Evolutionary conservation across 2,888 invertebrate genomes (phyloP).

Genomic region (Tyria jacobaeae): DNA sequence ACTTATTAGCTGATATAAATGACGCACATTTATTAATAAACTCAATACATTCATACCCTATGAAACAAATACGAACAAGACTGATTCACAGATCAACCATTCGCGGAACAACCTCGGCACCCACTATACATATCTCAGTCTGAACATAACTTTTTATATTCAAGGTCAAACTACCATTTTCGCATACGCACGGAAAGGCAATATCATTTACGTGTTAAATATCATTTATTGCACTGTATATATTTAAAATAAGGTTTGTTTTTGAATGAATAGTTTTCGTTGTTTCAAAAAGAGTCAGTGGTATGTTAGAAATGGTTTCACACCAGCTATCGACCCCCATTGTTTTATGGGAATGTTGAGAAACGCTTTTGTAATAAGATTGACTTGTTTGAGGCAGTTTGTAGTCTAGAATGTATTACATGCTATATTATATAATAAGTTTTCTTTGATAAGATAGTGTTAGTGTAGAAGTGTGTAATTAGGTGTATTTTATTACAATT

Average conservation of each 20-base stretch:
- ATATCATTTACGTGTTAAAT: conserved; percentile 4
- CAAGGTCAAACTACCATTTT: conserved; percentile 41
- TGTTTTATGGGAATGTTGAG: conserved; percentile 49
- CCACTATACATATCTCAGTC: conserved; percentile 46
- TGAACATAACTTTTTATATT: conserved; percentile 40
- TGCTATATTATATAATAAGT: conserved; percentile 32
- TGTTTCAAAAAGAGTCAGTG: conserved; percentile 18
- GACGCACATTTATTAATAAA: conserved; percentile 11
- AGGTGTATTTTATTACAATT: not conserved
- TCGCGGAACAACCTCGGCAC: conserved; percentile 45
- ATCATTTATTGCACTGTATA: conserved; percentile 6
- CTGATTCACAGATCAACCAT: conserved; percentile 40
- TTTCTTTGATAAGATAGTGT: conserved; percentile 2
- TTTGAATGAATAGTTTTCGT: not conserved
- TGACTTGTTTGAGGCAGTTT: conserved; percentile 21
- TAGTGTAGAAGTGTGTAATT: conserved; percentile 1
- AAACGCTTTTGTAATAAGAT: conserved; percentile 44
- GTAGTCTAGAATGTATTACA: conserved; percentile 18
- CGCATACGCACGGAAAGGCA: conserved; percentile 17
- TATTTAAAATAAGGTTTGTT: conserved; percentile 1
- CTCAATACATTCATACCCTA: conserved; percentile 7
- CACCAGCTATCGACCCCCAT: conserved; percentile 32
- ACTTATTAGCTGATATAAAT: not conserved
- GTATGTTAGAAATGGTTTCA: conserved; percentile 41
- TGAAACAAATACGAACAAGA: conserved; percentile 8